phyloP scores from a whole-genome alignment of 2,888 invertebrate species.

The Drosophila stalkeri region DNA sequence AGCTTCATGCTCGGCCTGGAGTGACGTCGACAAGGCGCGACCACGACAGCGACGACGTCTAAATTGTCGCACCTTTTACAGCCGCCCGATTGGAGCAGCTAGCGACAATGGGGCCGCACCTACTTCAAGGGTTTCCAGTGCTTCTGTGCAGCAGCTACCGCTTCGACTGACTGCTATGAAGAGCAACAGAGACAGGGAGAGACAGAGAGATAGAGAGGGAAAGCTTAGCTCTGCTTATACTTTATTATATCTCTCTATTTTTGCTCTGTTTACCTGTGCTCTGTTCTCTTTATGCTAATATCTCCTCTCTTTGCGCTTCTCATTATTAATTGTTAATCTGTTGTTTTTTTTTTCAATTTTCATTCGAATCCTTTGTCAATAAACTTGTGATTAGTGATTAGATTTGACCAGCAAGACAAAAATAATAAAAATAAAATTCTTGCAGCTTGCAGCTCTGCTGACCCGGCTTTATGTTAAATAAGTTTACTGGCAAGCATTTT shows the following conservation, averaged over 20 bases:
- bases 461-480: slow-evolving; percentile 1
- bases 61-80: slow-evolving; percentile 76
- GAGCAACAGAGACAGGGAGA: not conserved
- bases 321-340: not conserved
- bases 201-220: not conserved
- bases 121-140: slow-evolving; percentile 18
- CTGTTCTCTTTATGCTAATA: not conserved
- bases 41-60: slow-evolving; percentile 59
- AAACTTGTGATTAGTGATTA: slow-evolving; percentile 1
- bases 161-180: not conserved
- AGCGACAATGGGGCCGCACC: slow-evolving; percentile 29
- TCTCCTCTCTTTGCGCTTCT: not conserved
- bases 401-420: not conserved
- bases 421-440: not conserved
- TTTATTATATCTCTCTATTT: not conserved
- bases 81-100: slow-evolving; percentile 28
- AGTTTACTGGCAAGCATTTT: not conserved
- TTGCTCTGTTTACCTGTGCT: not conserved
- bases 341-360: not conserved
- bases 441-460: not conserved
- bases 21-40: slow-evolving; percentile 61
- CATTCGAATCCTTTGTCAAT: not conserved
- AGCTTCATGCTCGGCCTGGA: slow-evolving; percentile 25
- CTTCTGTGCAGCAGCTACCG: slow-evolving; percentile 22
- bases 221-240: not conserved